Base-by-base conservation (phyloP, 2,797 vertebrate genomes). In the Leptatherina wallacei region DNA sequence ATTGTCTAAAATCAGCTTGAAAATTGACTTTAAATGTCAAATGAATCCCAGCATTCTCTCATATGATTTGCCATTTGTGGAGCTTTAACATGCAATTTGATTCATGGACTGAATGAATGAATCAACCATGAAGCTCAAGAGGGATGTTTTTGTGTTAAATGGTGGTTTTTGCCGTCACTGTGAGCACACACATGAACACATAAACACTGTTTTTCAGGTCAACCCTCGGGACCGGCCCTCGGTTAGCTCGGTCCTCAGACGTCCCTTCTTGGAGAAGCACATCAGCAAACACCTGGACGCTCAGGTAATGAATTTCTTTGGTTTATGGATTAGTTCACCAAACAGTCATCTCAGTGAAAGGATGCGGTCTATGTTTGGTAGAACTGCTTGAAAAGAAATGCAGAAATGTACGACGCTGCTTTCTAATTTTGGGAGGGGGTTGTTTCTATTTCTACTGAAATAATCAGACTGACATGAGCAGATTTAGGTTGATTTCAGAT, bases 141-240 rank as follows among this genome's bases (percentile, higher is more conserved):
- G 12, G 12, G 36, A 11, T 38, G 36, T n/a, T 49, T 49, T 0
- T 49, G 20, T 8, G n/a, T 49, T n/a, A n/a, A n/a, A 9, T 10
- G 20, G 18, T n/a, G 47, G 24, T 47, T 33, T 61, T 57, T 4
- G 38, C 63, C 33, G 57, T 32, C 36, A 20, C 6, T 29, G 14
- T 40, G 6, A 1, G 18, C 12, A 40, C 20, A 16, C 1, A 20
- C 35, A 20, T 73, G 9, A 52, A 49, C 30, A 1, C 8, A 0
- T n/a, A 49, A n/a, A 30, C 3, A 13, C 20, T 32, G 57, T 36
- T 47, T 60, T 65, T 29, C 69, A 96, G 93, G 91, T 95, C 59
- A 94, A 91, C 83, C 96, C 97, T 0, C 89, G 83, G 52, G 95
- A 97, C 67, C 93, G 97, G 12, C 97, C 97, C 0, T 98, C 97